Percentiles rank a stretch among this genome's conserved stretches.
These are phyloP conservation scores for Eupeodes luniger DNA, from an alignment of 2,888 invertebrate species.

Conservation along the genomic window DNA sequence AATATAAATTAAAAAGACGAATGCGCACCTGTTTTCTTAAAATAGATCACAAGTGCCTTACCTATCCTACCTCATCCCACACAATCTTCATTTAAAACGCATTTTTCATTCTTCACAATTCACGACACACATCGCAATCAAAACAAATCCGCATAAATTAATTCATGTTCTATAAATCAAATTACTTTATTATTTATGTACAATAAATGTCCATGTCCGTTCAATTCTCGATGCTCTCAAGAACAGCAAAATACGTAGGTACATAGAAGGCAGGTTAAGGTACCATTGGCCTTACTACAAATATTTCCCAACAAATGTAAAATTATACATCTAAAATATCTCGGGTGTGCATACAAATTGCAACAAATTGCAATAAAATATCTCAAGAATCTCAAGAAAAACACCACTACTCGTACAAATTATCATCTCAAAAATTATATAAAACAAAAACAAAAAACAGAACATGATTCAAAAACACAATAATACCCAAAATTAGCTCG, in stretches of 20 bases:
- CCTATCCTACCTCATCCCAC: neutral
- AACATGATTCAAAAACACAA: neutral
- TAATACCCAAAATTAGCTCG: slow-evolving; percentile 45
- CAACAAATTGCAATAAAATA: slow-evolving; percentile 61
- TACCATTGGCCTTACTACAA: slow-evolving; percentile 18
- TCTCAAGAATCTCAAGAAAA: slow-evolving; percentile 29
- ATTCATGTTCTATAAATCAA: slow-evolving; percentile 42
- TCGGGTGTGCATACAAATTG: slow-evolving; percentile 11
- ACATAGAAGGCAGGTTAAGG: neutral
- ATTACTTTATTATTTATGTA: neutral
- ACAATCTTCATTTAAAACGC: neutral
- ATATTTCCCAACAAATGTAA: slow-evolving; percentile 49
- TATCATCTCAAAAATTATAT: no score
- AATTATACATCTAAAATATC: slow-evolving; percentile 13
- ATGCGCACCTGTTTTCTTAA: slow-evolving; percentile 35
- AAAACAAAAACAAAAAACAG: neutral
- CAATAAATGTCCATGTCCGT: neutral
- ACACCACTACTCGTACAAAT: neutral
- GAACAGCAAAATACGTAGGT: no score
- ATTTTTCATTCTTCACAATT: slow-evolving; percentile 11
- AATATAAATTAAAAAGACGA: neutral
- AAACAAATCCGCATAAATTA: slow-evolving; percentile 54
- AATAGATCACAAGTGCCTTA: slow-evolving; percentile 19
- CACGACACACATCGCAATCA: slow-evolving; percentile 33
- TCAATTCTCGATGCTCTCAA: neutral